These are phyloP conservation scores for Pogona vitticeps DNA, from an alignment of 2,113 vertebrate genomes.

Conservation along the genomic window DNA sequence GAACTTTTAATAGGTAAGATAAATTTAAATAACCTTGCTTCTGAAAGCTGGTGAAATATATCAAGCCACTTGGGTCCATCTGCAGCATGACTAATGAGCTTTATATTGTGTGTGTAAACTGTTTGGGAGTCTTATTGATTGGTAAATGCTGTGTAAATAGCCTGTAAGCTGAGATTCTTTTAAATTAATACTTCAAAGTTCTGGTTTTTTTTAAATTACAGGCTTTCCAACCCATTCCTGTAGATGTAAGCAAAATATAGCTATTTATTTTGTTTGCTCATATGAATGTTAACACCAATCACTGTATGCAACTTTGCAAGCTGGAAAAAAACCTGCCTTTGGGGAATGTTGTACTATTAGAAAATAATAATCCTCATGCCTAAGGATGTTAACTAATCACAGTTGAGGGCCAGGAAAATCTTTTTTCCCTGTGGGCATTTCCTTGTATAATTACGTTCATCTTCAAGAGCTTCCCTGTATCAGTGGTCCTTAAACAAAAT, in stretches of 20 bases:
- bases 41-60: slow-evolving; percentile 59
- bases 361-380: neutral
- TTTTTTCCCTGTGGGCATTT: neutral
- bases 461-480: slow-evolving; percentile 1
- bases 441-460: slow-evolving; percentile 19
- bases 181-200: slow-evolving; percentile 5
- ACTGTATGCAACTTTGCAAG: slow-evolving; percentile 42
- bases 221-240: slow-evolving; percentile 25
- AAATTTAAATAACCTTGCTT: slow-evolving; percentile 59
- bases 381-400: neutral
- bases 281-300: slow-evolving; percentile 43
- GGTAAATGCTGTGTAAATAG: slow-evolving; percentile 54
- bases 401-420: slow-evolving; percentile 13
- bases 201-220: neutral
- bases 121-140: slow-evolving; percentile 46
- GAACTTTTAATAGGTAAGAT: slow-evolving; percentile 43
- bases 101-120: slow-evolving; percentile 26
- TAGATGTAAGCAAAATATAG: slow-evolving; percentile 32
- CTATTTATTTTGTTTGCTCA: slow-evolving; percentile 52
- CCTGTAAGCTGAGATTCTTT: slow-evolving; percentile 45
- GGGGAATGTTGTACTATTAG: slow-evolving; percentile 15
- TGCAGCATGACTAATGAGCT: slow-evolving; percentile 8
- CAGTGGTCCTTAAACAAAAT: neutral
- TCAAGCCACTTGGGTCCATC: slow-evolving; percentile 33
- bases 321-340: slow-evolving; percentile 46